phyloP scores from a whole-genome alignment of 2,797 vertebrate species.

The Eremophila alpestris region DNA sequence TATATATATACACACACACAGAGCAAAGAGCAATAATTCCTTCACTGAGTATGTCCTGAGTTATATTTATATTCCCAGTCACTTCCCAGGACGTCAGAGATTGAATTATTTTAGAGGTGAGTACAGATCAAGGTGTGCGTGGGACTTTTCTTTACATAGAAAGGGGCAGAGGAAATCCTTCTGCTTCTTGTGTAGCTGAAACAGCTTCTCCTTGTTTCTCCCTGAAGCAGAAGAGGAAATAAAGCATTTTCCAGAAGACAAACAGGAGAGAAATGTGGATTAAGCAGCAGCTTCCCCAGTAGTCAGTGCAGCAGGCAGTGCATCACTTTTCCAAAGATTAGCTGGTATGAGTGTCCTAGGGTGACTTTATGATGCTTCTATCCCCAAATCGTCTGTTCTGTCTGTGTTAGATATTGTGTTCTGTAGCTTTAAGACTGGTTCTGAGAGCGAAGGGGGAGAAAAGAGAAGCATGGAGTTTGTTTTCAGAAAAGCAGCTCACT shows the following conservation, averaged over 20 bases:
- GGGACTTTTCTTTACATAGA: background rate
- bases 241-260: background rate
- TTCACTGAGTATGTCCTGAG: background rate
- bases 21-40: background rate
- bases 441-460: too few relatives aligned
- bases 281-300: background rate
- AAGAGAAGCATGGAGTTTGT: too few relatives aligned
- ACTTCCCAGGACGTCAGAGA: accelerated
- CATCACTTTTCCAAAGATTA: background rate
- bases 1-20: accelerated
- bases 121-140: background rate
- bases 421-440: too few relatives aligned
- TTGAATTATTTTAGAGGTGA: background rate
- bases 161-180: background rate
- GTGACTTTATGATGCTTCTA: too few relatives aligned
- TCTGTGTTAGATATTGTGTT: too few relatives aligned
- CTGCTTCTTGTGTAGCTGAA: background rate
- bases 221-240: background rate
- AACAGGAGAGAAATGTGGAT: background rate
- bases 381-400: too few relatives aligned
- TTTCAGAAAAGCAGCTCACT: too few relatives aligned
- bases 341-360: too few relatives aligned
- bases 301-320: background rate
- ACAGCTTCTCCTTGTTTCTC: background rate
- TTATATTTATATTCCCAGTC: background rate